Evolutionary conservation across 2,888 invertebrate species (phyloP), one percentile per base, ranked within the genome.

Genomic region (Clivina fossor): DNA sequence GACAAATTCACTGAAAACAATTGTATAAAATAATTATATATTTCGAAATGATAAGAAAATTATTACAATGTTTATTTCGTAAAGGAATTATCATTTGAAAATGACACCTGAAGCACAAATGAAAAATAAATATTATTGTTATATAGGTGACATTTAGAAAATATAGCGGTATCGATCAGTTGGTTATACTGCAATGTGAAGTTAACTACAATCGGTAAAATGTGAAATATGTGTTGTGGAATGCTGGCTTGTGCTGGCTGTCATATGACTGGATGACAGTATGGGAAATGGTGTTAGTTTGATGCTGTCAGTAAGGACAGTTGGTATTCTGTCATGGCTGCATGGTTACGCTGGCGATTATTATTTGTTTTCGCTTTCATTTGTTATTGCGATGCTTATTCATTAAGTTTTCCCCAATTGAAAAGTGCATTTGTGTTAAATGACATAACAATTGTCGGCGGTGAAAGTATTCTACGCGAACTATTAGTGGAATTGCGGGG

Each of bases 321-420:
- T 53, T 53, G 53, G 53, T 28, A 53, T 11, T 53, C 53, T 53
- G 53, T 53, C 53, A 53, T 53, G 53, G 53, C 53, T 53, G 43
- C 35, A 53, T 53, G 53, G 33, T 44, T 44, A 38, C 20, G 54
- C 37, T 55, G 35, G 46, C 47, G 47, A 47, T 55, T 18, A 28
- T 38, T 55, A 30, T 55, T 46, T 35, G 46, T 55, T 55, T 46
- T 55, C 38, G 46, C 38, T 38, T 55, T 55, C 38, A 30, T 46
- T 46, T 46, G 24, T 38, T 35, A 38, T 24, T 47, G 54, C 47
- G 38, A 47, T 37, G 46, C 30, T 18, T 47, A 47, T 30, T 13
- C 30, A 7, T 24, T 55, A 5, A 19, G 32, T 4, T 28, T 22
- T 37, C 30, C 46, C 15, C 13, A 55, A 30, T 16, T 46, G 4